Evolutionary conservation across 2,888 invertebrate genomes (phyloP), one percentile per base, ranked within the genome.

Genomic region (Chrysolina haemoptera): DNA sequence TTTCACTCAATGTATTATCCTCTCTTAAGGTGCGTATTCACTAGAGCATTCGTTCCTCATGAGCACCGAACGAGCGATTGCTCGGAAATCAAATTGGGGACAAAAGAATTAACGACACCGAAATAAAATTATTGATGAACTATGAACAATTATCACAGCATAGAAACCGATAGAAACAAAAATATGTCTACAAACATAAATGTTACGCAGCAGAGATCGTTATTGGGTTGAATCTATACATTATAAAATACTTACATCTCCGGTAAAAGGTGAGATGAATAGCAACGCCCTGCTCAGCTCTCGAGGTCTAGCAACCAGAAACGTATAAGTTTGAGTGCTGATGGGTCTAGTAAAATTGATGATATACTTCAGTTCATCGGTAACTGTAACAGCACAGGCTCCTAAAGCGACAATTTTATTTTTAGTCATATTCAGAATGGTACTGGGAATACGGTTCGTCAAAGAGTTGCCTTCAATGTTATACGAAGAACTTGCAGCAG

Each of bases 191-290:
- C n/a, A n/a, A n/a, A n/a, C n/a, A n/a, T n/a, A n/a, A 27, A 27
- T 27, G 1, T 27, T 1, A 27, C 27, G 27, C 27, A 3, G 27
- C 1, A 27, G 5, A 27, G 5, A 35, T 35, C 35, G 3, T 35
- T 8, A 35, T 35, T 35, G 35, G 35, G 8, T 35, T 8, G 8
- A 6, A 35, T 35, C 8, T 35, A 6, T 27, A 5, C 27, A 35
- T 35, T 8, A 35, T 35, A 35, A 18, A 43, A 55, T 80, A 89
- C 90, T 90, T 87, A 93, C 93, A 83, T 92, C 91, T 27, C 89
- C 87, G 8, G 92, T 92, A 81, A 96, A 97, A 0, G 97, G 97
- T 8, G 95, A 92, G 64, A 95, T 91, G 83, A 97, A 97, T 11
- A 96, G 88, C 76, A 96, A 89, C 0, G 95, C 95, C 79, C 96